Base-by-base conservation (phyloP, 2,113 vertebrate genomes). In the Picathartes gymnocephalus region DNA sequence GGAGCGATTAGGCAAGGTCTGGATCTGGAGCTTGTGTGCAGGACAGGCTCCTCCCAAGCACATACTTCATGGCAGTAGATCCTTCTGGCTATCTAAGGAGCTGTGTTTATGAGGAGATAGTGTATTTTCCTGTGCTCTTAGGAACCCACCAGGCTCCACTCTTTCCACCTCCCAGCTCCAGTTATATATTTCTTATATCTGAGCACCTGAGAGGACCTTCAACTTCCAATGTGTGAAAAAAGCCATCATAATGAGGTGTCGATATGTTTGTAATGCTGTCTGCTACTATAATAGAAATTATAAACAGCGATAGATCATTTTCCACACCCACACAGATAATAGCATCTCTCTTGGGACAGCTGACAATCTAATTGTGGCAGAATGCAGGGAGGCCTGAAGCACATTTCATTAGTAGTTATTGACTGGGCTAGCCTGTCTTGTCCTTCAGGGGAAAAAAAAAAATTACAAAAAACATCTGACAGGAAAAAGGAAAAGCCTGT, bases 401-500 rank as follows among this genome's bases (percentile, higher is more conserved):
- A 44, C 57, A 80, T 90, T 95, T 93, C 64, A 78, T 90, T 90
- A 94, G 80, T 60, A 57, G 47, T 69, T 91, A 92, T 71, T 86
- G 71, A 77, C 82, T 83, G 33, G 56, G 60, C 18, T n/a, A 86
- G 60, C 70, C n/a, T 73, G 76, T 64, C 74, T 88, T 3, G 4
- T 81, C 69, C 53, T 94, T 86, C 28, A 72, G 79, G 57, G 66
- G 11, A 4, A 16, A 69, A 50, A 39, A 57, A 61, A 81, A 45
- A 76, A 50, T 31, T 31, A 85, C 42, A 53, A 65, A 92, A 91
- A 19, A 8, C 91, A 91, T 85, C 93, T 92, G 90, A 94, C 93
- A 93, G 94, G 93, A 95, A 96, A 95, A 96, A 96, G 96, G 96
- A 97, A 96, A 93, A 95, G 81, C 40, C 4, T 93, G 93, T 42